phyloP scores from a whole-genome alignment of 2,113 vertebrate species.

The Macroglossus sobrinus region DNA sequence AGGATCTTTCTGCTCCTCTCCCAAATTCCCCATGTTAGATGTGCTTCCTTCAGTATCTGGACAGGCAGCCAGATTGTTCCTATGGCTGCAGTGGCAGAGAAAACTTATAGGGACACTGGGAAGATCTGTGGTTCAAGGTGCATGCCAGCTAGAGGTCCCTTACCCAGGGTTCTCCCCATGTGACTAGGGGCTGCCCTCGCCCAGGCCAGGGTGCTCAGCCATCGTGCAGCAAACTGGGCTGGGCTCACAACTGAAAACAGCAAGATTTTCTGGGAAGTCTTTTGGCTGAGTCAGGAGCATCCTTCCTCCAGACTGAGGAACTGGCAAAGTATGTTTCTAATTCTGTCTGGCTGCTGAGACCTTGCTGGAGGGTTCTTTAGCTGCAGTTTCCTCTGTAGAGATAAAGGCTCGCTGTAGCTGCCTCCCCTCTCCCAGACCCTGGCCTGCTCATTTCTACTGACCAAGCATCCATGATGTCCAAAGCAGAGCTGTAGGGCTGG shows the following conservation, averaged over 20 bases:
- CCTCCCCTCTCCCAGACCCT: neutral
- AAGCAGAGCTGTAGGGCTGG: neutral
- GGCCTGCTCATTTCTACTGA: neutral
- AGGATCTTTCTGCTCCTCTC: neutral
- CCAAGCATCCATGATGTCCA: neutral
- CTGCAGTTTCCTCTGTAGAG: neutral
- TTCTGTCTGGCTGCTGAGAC: neutral
- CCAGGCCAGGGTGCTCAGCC: neutral
- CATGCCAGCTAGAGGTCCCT: neutral
- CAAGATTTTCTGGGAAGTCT: constrained; percentile 8
- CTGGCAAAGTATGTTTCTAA: neutral
- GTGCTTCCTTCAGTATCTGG: neutral
- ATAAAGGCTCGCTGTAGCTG: neutral
- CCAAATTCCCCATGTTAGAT: fast-evolving
- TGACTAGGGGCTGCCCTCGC: neutral
- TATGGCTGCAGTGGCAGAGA: neutral
- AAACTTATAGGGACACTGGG: neutral
- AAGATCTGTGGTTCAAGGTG: neutral
- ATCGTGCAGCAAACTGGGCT: neutral
- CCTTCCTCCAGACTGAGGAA: neutral
- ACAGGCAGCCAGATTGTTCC: neutral
- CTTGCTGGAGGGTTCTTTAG: neutral
- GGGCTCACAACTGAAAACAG: neutral
- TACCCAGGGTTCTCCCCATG: neutral
- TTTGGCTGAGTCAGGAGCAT: constrained; percentile 32